Conservation (phyloP, 2,113 vertebrate species). For the Podarcis muralis region DNA sequence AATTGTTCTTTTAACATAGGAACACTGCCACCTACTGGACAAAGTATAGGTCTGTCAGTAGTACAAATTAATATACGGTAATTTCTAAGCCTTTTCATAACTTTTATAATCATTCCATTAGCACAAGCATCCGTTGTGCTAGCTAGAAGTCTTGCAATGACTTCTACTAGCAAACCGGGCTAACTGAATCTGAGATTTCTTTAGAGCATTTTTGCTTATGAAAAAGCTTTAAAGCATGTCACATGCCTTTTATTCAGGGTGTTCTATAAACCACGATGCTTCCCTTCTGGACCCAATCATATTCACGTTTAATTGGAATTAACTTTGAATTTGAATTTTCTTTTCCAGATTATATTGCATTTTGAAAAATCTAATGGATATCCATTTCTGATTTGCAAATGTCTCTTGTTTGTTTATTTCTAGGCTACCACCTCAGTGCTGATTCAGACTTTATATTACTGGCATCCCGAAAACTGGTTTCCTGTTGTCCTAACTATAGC, state of each 20-base stretch:
- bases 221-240: neutral
- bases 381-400: neutral
- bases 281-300: too few species aligned
- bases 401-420: neutral
- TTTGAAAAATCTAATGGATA: neutral
- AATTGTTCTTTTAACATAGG: conserved; percentile 9
- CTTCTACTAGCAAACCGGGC: too few species aligned
- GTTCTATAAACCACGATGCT: neutral
- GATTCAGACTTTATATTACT: conserved; percentile 48
- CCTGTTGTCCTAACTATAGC: conserved; percentile 34
- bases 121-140: too few species aligned
- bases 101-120: too few species aligned
- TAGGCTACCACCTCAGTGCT: conserved; percentile 45
- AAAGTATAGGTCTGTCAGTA: conserved; percentile 23
- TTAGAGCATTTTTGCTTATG: neutral
- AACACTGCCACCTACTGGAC: conserved; percentile 76
- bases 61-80: neutral
- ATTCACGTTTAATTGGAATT: neutral
- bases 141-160: too few species aligned
- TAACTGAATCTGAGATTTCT: neutral
- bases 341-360: neutral
- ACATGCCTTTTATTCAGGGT: neutral
- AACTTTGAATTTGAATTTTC: neutral
- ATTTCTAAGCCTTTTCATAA: neutral
- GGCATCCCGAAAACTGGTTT: conserved; percentile 31